A percentile compares a stretch with the other conserved stretches of the same genome.
phyloP scores from a whole-genome alignment of 2,113 vertebrate genomes.

The Desmodus rotundus region DNA sequence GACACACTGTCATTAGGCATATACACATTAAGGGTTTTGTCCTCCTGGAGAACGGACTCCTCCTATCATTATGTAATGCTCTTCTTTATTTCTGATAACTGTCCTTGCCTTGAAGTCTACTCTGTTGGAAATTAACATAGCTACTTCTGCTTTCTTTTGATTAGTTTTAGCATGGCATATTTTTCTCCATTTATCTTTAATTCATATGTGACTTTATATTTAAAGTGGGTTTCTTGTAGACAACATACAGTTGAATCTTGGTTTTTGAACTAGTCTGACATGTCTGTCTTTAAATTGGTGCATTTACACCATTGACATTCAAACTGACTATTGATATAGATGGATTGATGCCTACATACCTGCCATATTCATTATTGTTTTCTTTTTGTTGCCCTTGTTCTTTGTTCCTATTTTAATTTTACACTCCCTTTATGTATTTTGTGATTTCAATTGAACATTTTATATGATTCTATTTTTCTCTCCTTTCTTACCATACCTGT shows the following conservation, averaged over 20 bases:
- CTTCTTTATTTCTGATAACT: background rate
- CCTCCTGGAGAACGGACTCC: background rate
- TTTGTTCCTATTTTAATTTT: background rate
- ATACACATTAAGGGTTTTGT: background rate
- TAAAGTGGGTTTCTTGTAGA: background rate
- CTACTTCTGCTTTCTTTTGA: background rate
- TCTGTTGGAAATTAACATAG: background rate
- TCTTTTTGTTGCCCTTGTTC: background rate
- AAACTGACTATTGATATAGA: background rate
- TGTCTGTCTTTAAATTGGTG: background rate
- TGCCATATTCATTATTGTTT: background rate
- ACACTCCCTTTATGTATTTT: background rate
- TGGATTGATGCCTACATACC: background rate
- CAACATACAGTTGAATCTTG: background rate
- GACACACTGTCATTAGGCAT: background rate
- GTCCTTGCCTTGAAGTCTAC: background rate
- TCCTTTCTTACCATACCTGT: background rate
- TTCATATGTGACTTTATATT: background rate
- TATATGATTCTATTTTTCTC: background rate
- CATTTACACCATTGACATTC: background rate
- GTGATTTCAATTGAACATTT: background rate
- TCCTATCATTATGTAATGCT: background rate
- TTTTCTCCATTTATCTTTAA: background rate
- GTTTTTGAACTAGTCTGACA: background rate
- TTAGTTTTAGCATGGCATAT: background rate